phyloP scores from a whole-genome alignment of 2,797 vertebrate genomes.

The Falco concolor region DNA sequence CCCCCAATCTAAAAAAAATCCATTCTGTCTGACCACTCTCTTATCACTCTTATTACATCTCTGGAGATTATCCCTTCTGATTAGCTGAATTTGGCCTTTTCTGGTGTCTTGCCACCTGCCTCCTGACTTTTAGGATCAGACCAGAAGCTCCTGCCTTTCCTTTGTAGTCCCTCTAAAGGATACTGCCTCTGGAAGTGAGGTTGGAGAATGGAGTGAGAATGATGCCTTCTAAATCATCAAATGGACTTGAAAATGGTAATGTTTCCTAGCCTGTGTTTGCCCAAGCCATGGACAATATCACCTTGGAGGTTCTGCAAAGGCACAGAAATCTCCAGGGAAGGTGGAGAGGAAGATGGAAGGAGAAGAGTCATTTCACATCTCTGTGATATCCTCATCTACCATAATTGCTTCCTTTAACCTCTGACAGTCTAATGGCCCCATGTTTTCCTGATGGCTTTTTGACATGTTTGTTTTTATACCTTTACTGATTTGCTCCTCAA shows the following conservation, averaged over 20 bases:
- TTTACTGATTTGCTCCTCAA: neutral
- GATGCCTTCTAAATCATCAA: neutral
- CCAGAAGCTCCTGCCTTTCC: neutral
- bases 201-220: neutral
- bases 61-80: neutral
- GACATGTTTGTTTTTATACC: neutral
- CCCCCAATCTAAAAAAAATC: no score
- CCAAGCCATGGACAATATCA: neutral
- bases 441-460: neutral
- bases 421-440: neutral
- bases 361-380: neutral
- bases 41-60: neutral
- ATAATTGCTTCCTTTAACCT: neutral
- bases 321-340: neutral
- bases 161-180: neutral
- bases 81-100: neutral
- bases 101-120: neutral
- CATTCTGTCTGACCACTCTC: rapidly evolving
- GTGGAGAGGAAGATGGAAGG: neutral
- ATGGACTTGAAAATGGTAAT: rapidly evolving
- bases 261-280: neutral
- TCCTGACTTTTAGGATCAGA: neutral
- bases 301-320: neutral
- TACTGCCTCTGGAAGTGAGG: neutral
- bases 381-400: neutral